Evolutionary conservation across 2,113 vertebrate species (phyloP).

Genomic region (Bufo bufo): DNA sequence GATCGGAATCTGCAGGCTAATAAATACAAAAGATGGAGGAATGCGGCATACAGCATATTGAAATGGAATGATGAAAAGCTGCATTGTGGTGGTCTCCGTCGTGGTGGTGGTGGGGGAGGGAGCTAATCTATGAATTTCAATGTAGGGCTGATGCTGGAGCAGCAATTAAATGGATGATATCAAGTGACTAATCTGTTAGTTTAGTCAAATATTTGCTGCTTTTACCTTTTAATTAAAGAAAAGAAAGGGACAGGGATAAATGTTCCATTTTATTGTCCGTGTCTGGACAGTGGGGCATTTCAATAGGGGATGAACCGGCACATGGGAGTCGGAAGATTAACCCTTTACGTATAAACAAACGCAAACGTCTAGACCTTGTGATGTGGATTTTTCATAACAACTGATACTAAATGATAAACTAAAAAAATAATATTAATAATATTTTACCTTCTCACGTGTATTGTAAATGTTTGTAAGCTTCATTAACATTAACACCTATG

Average conservation of each 20-base stretch:
- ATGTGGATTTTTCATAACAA: no score
- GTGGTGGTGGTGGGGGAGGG: constrained; percentile 33
- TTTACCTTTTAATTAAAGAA: constrained; percentile 50
- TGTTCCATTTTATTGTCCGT: neutral
- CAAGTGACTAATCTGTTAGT: constrained; percentile 54
- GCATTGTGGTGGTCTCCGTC: constrained; percentile 59
- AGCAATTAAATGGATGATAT: constrained; percentile 58
- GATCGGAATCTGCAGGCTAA: constrained; percentile 71
- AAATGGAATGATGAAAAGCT: constrained; percentile 67
- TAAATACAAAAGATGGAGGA: constrained; percentile 65
- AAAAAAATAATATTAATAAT: no score
- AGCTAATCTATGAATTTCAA: constrained; percentile 63
- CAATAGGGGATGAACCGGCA: neutral
- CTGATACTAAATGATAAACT: no score
- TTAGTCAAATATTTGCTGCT: constrained; percentile 48
- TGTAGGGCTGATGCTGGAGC: constrained; percentile 55
- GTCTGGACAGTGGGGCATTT: neutral
- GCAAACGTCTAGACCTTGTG: neutral
- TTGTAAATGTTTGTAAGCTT: no score
- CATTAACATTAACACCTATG: no score
- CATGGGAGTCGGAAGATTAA: neutral
- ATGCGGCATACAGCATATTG: constrained; percentile 61
- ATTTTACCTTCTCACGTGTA: no score
- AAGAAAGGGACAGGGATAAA: constrained; percentile 23
- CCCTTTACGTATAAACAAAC: neutral